Evolutionary conservation across 2,797 vertebrate genomes (phyloP).

Genomic region (Betta splendens): DNA sequence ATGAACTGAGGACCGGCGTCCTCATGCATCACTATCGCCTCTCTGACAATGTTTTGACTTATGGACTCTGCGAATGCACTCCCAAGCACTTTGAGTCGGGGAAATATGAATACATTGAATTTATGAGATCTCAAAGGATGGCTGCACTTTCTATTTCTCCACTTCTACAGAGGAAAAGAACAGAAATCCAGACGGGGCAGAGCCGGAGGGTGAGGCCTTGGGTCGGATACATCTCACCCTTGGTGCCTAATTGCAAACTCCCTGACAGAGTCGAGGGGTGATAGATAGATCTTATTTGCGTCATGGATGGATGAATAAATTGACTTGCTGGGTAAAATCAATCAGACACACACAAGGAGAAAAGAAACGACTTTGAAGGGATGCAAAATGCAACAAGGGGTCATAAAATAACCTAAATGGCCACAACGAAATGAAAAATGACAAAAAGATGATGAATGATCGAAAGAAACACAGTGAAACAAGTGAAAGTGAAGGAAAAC

Average conservation of each 20-base stretch:
- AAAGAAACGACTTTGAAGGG: neutral
- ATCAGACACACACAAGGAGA: neutral
- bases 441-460: neutral
- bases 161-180: slow-evolving; percentile 8
- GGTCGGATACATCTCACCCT: neutral
- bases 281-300: neutral
- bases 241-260: neutral
- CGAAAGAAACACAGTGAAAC: neutral
- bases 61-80: slow-evolving; percentile 76
- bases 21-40: slow-evolving; percentile 75
- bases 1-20: slow-evolving; percentile 57
- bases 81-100: slow-evolving; percentile 72
- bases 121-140: slow-evolving; percentile 73
- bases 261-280: neutral
- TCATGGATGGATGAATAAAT: neutral
- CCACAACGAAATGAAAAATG: too few relatives aligned
- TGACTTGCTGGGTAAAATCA: neutral
- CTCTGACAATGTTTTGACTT: slow-evolving; percentile 80
- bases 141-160: slow-evolving; percentile 33
- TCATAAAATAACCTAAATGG: too few relatives aligned
- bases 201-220: neutral
- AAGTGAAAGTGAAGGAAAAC: neutral
- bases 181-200: neutral
- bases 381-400: neutral
- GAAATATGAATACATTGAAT: slow-evolving; percentile 74